These are phyloP conservation scores for Vidua macroura DNA, from an alignment of 2,113 vertebrate species.

Conservation along the genomic window DNA sequence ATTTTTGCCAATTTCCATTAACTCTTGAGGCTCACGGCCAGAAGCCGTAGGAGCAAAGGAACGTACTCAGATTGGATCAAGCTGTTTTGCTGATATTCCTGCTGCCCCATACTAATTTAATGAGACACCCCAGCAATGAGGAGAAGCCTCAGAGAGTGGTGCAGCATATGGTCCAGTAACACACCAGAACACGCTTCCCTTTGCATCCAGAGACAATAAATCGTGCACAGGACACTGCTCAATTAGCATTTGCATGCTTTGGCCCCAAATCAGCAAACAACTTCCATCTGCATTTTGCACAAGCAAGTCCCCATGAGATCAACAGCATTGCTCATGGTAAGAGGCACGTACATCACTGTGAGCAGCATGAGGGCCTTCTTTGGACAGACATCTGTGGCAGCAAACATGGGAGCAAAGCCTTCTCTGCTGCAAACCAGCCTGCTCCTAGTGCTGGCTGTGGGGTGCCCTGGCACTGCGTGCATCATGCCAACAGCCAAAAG, in stretches of 20 bases:
- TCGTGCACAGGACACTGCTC: not conserved
- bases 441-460: not conserved
- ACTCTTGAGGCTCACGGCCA: conserved; percentile 26
- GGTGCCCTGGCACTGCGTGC: not conserved
- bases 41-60: not conserved
- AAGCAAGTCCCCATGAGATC: not conserved
- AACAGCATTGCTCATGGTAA: not conserved
- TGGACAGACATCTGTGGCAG: not conserved
- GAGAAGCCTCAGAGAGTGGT: not conserved
- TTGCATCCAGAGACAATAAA: not conserved
- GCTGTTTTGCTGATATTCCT: not conserved
- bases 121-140: not conserved
- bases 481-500: not conserved
- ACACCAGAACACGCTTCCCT: not conserved
- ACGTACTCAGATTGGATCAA: not conserved
- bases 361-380: not conserved
- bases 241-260: not conserved
- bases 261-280: not conserved
- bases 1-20: conserved; percentile 58
- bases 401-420: not conserved
- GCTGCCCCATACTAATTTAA: not conserved
- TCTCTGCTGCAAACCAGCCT: not conserved
- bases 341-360: not conserved
- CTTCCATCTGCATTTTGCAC: not conserved
- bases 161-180: not conserved